phyloP scores from a whole-genome alignment of 1,140 invertebrate species.

The Sipha flava region DNA sequence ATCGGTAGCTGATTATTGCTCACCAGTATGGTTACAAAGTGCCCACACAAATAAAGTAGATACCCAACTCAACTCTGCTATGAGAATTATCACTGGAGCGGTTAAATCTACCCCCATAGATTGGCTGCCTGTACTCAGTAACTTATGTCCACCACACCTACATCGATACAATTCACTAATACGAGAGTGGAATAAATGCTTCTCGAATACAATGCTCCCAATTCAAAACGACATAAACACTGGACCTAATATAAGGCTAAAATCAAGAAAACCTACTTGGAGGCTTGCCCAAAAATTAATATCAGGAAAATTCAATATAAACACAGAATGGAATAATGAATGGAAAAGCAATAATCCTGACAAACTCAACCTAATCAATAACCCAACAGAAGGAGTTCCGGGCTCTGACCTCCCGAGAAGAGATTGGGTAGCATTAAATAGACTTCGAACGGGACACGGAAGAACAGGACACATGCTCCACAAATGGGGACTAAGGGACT shows the following conservation, averaged over 20 bases:
- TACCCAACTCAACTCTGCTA: too few relatives aligned
- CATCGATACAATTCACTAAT: too few relatives aligned
- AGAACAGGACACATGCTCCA: neutral
- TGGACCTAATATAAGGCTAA: neutral
- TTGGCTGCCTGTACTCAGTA: neutral
- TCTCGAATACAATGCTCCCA: neutral
- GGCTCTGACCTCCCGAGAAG: neutral
- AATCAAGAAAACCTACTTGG: neutral
- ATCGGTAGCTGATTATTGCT: slow-evolving; percentile 29
- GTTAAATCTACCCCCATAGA: slow-evolving; percentile 8
- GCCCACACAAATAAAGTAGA: too few relatives aligned
- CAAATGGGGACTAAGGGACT: neutral
- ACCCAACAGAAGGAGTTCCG: neutral
- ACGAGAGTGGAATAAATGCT: neutral
- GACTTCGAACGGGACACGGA: neutral
- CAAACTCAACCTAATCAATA: too few relatives aligned
- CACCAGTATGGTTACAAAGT: slow-evolving; percentile 32
- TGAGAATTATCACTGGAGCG: slow-evolving; percentile 17
- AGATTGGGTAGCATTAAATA: neutral
- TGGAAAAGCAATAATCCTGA: too few relatives aligned
- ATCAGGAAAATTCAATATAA: neutral
- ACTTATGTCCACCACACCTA: neutral
- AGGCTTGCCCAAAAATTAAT: neutral
- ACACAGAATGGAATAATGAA: neutral
- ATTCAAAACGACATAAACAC: too few relatives aligned